A percentile compares a stretch with the other conserved stretches of the same genome.
Conservation (phyloP, 2,888 invertebrate species). For the Melanargia galathea region DNA sequence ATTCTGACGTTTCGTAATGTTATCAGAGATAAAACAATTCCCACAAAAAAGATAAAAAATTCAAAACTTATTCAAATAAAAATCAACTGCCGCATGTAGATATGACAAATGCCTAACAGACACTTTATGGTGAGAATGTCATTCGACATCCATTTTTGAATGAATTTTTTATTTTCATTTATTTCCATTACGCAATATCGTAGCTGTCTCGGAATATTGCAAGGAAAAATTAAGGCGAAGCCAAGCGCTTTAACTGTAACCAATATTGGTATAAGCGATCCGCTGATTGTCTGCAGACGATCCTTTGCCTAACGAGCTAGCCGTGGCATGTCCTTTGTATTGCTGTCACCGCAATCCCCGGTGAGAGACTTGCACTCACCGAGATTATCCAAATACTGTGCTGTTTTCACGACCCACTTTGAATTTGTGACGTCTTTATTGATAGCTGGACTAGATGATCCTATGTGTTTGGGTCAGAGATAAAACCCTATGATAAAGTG, state of each 20-base stretch:
- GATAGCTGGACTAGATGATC: constrained; percentile 3
- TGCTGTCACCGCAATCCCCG: constrained; percentile 47
- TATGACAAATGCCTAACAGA: too few species aligned
- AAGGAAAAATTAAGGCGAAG: constrained; percentile 33
- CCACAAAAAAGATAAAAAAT: too few species aligned
- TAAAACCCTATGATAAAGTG: not conserved
- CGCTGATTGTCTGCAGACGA: constrained; percentile 46
- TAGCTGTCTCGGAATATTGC: constrained; percentile 31
- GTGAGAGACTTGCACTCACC: constrained; percentile 44
- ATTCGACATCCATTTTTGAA: too few species aligned
- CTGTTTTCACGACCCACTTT: constrained; percentile 32
- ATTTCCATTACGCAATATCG: constrained; percentile 33
- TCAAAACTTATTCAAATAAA: too few species aligned
- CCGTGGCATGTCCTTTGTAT: constrained; percentile 50
- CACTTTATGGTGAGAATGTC: too few species aligned
- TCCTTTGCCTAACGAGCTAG: constrained; percentile 57
- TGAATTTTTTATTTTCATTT: too few species aligned
- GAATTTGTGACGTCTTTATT: constrained; percentile 11
- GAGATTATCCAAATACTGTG: constrained; percentile 43
- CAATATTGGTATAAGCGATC: constrained; percentile 41
- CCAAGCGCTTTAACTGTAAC: constrained; percentile 38
- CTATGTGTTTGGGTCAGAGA: not conserved
- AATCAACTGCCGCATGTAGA: too few species aligned
- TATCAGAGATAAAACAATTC: too few species aligned
- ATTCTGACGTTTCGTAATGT: too few species aligned